Percentiles rank a stretch among this genome's conserved stretches.
Evolutionary conservation across 1,140 invertebrate species (phyloP).

Genomic region (Achatina immaculata): DNA sequence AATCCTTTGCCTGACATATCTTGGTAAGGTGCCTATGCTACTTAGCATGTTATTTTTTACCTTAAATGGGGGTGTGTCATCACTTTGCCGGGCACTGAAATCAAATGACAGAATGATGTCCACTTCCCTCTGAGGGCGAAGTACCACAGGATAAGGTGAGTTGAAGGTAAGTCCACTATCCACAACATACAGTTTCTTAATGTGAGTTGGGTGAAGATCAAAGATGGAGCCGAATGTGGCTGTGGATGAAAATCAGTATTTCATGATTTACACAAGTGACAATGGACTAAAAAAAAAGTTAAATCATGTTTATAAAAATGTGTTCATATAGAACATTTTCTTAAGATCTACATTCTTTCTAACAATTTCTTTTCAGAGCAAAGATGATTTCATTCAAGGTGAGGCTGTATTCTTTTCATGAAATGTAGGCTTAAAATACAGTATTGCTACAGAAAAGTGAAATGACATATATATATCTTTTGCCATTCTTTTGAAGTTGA

Average conservation of each 20-base stretch:
- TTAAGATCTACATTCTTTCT: too few relatives aligned
- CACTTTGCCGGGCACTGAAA: constrained; percentile 70
- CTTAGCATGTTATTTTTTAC: too few relatives aligned
- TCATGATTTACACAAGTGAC: too few relatives aligned
- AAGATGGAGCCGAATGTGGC: constrained; percentile 68
- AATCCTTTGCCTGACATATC: too few relatives aligned
- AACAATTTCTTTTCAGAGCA: too few relatives aligned
- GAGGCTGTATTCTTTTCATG: too few relatives aligned
- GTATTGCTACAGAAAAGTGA: too few relatives aligned
- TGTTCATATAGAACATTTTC: neutral
- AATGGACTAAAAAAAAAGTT: neutral
- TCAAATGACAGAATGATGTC: constrained; percentile 73
- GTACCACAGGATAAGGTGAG: constrained; percentile 71
- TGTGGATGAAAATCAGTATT: constrained; percentile 21
- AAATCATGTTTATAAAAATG: constrained; percentile 2
- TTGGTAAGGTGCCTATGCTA: too few relatives aligned
- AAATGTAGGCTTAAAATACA: too few relatives aligned
- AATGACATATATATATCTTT: too few relatives aligned
- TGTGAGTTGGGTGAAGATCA: constrained; percentile 69
- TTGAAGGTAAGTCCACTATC: constrained; percentile 74
- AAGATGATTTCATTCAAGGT: too few relatives aligned
- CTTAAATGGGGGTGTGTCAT: constrained; percentile 71
- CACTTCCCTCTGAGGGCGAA: constrained; percentile 72
- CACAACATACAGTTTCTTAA: constrained; percentile 72
- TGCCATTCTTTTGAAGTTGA: too few relatives aligned